A percentile compares a stretch with the other conserved stretches of the same genome.
phyloP scores from a whole-genome alignment of 2,113 vertebrate species.

The Epinephelus moara region DNA sequence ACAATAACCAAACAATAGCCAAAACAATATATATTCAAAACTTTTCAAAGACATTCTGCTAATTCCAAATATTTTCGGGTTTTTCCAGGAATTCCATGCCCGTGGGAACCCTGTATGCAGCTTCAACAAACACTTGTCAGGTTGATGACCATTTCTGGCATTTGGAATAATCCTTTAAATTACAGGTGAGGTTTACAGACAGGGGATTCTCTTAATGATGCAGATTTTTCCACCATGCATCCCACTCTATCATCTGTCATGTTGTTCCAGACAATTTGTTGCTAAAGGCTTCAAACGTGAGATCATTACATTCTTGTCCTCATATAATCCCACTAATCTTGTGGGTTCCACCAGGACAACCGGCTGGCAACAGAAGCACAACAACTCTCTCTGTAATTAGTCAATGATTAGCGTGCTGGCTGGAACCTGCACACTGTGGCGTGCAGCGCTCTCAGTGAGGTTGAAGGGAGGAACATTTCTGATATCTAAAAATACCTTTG shows the following conservation, averaged over 20 bases:
- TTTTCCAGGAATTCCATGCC: neutral
- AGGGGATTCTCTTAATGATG: constrained; percentile 25
- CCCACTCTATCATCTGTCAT: constrained; percentile 31
- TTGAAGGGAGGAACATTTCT: constrained; percentile 27
- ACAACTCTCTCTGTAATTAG: constrained; percentile 63
- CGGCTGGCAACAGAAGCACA: constrained; percentile 60
- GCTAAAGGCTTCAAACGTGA: constrained; percentile 46
- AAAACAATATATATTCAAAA: too few relatives aligned
- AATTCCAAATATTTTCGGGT: too few relatives aligned
- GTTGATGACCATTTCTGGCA: constrained; percentile 17
- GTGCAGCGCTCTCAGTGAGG: neutral
- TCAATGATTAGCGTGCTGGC: constrained; percentile 57
- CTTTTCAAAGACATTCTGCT: too few relatives aligned
- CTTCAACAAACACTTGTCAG: constrained; percentile 33
- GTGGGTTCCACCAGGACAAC: constrained; percentile 47
- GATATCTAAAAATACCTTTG: constrained; percentile 61
- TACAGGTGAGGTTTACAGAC: constrained; percentile 40
- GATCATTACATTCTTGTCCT: constrained; percentile 59
- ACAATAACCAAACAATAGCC: too few relatives aligned
- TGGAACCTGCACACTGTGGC: constrained; percentile 46
- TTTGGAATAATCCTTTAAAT: constrained; percentile 44
- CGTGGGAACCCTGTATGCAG: too few relatives aligned
- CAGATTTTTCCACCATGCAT: constrained; percentile 37
- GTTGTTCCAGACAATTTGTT: constrained; percentile 38
- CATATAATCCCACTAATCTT: constrained; percentile 44